Conservation (phyloP, 92 coral and sea anemone genomes). For the Palythoa heliodiscus region DNA sequence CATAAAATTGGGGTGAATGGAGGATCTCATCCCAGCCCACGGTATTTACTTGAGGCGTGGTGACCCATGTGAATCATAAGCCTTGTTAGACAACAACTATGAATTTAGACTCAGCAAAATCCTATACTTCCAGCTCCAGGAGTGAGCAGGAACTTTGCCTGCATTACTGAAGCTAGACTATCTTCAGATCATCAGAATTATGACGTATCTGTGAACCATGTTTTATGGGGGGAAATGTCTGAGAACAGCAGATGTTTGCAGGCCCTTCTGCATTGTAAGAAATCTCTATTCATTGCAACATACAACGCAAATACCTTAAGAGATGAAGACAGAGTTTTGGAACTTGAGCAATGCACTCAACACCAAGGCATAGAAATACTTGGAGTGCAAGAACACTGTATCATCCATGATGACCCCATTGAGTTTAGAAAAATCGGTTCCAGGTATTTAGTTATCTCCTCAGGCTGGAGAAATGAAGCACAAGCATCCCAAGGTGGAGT, state of each 20-base stretch:
- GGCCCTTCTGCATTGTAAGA: conserved; percentile 43
- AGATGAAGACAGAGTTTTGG: too few species aligned
- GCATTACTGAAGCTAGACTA: conserved; percentile 35
- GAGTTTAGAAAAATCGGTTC: conserved; percentile 33
- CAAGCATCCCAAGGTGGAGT: conserved; percentile 22
- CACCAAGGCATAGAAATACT: conserved; percentile 39
- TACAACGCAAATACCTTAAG: too few species aligned
- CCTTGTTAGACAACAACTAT: too few species aligned
- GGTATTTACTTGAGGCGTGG: too few species aligned
- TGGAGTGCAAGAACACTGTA: conserved; percentile 35
- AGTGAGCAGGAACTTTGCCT: conserved; percentile 38
- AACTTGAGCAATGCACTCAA: conserved; percentile 40
- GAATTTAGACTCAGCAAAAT: too few species aligned
- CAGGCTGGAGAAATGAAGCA: too few species aligned
- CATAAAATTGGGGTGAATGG: too few species aligned
- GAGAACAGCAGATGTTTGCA: conserved; percentile 42
- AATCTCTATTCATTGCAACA: conserved; percentile 21
- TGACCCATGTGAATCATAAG: too few species aligned
- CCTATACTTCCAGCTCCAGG: too few species aligned
- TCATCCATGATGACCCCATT: conserved; percentile 35
- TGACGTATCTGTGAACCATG: conserved; percentile 25
- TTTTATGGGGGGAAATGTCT: conserved; percentile 25
- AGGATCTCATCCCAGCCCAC: too few species aligned
- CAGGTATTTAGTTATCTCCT: conserved; percentile 27
- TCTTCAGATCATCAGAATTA: conserved; percentile 38